phyloP scores from a whole-genome alignment of 2,888 invertebrate genomes.

The Ephialtes manifestator region DNA sequence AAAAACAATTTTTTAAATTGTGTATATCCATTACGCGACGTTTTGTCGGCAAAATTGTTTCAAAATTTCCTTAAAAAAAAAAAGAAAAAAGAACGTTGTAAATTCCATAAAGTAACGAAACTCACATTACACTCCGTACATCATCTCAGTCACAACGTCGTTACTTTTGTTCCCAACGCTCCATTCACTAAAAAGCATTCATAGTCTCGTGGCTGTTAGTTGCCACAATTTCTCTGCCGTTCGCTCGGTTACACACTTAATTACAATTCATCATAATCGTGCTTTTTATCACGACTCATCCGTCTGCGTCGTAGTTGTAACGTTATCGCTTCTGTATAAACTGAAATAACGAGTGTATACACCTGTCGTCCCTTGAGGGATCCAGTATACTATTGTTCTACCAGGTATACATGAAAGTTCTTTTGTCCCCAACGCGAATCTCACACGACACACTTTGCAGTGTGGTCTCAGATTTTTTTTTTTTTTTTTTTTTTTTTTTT shows the following conservation, averaged over 20 bases:
- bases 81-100: no score
- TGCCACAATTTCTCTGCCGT: no score
- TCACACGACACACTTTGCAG: constrained; percentile 19
- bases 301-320: constrained; percentile 23
- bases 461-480: constrained; percentile 10
- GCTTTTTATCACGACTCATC: constrained; percentile 27
- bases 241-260: constrained; percentile 28
- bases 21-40: no score
- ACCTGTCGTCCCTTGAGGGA: constrained; percentile 20
- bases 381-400: constrained; percentile 3
- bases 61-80: no score
- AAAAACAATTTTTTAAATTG: no score
- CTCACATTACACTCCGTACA: no score
- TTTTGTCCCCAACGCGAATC: constrained; percentile 1
- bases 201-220: no score
- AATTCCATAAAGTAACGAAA: no score
- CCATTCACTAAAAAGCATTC: no score
- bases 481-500: constrained; percentile 19
- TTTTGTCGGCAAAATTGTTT: no score
- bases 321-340: constrained; percentile 1
- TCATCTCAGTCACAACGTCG: no score
- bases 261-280: constrained; percentile 46
- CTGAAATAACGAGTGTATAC: not conserved
- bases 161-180: no score
- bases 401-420: constrained; percentile 14